These are phyloP conservation scores for Puffinus mauretanicus DNA, from an alignment of 2,113 vertebrate species.

Conservation along the genomic window DNA sequence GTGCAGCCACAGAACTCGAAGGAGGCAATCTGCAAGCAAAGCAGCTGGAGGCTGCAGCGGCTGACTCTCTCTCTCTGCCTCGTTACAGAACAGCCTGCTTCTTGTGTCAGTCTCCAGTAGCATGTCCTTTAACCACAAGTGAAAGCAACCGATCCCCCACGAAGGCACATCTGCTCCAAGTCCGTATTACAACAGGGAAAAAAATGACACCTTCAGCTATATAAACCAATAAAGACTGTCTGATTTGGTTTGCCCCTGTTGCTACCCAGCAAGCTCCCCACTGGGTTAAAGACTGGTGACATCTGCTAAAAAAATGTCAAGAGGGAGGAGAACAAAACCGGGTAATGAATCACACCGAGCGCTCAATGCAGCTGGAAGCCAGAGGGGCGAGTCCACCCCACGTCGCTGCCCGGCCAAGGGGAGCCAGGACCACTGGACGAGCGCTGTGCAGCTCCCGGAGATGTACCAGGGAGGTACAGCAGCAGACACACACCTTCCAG, in stretches of 20 bases:
- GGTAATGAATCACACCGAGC: neutral
- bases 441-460: neutral
- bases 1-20: accelerated
- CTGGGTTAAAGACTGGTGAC: conserved; percentile 72
- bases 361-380: neutral
- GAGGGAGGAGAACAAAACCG: conserved; percentile 26
- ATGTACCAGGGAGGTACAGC: too few species aligned
- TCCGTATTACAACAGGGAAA: conserved; percentile 70
- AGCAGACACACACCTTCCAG: neutral
- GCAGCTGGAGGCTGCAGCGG: neutral
- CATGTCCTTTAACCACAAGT: conserved; percentile 9
- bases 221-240: conserved; percentile 77
- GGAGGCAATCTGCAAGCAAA: neutral
- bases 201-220: conserved; percentile 65
- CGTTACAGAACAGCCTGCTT: neutral
- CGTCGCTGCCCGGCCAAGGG: neutral
- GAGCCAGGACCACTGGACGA: neutral
- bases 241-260: conserved; percentile 71
- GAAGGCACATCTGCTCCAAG: conserved; percentile 78
- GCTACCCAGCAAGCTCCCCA: conserved; percentile 60
- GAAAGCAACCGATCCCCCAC: conserved; percentile 45
- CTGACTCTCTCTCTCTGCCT: neutral
- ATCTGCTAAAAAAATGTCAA: conserved; percentile 64
- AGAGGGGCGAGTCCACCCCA: neutral
- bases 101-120: conserved; percentile 12